Percentiles rank a stretch among this genome's conserved stretches.
Conservation (phyloP, 2,797 vertebrate genomes). For the Threskiornis aethiopicus region DNA sequence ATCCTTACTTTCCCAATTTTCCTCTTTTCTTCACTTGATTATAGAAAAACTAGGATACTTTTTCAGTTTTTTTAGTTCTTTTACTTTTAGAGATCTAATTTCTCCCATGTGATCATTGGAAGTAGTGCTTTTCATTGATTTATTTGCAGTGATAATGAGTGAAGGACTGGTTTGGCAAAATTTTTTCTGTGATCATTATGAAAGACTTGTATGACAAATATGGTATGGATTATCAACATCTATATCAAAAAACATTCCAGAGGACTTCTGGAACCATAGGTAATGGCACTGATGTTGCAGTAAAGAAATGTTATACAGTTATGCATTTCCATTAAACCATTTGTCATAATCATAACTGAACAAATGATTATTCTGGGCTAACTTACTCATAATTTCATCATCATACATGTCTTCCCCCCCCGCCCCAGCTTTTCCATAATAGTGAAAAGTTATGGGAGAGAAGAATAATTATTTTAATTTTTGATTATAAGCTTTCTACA, state of each 20-base stretch:
- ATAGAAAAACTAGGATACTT: not conserved
- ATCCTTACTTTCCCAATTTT: not conserved
- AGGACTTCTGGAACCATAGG: not conserved
- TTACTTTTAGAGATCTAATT: not conserved
- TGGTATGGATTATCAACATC: not conserved
- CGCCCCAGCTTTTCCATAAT: not conserved
- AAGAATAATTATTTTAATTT: not conserved
- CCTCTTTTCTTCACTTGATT: not conserved
- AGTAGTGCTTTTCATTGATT: not conserved
- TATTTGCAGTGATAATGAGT: not conserved
- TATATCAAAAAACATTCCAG: not conserved
- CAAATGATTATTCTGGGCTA: not conserved
- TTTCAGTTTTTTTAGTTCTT: not conserved
- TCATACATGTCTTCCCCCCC: not conserved
- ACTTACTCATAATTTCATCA: not conserved
- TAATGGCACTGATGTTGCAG: not conserved
- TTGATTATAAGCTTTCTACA: not conserved
- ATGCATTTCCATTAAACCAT: not conserved
- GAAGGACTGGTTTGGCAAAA: not conserved
- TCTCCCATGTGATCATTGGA: not conserved
- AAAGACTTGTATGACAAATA: not conserved
- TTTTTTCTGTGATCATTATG: not conserved
- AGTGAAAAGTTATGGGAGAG: not conserved
- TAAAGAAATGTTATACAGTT: not conserved
- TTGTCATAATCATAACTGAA: not conserved